These are phyloP conservation scores for Nannoperca australis DNA, from an alignment of 2,797 vertebrate species.

Conservation along the genomic window DNA sequence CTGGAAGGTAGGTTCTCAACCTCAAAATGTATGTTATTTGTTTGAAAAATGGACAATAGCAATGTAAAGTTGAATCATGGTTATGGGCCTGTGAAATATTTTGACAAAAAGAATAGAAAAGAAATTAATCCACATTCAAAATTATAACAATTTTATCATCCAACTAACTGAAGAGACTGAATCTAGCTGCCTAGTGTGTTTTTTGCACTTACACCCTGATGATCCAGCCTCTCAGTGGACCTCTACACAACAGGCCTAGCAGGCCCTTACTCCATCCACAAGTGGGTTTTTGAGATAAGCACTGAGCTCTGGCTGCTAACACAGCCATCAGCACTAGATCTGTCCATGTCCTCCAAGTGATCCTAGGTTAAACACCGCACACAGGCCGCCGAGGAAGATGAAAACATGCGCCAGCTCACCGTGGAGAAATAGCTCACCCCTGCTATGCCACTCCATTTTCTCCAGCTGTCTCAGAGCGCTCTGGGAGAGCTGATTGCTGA, in stretches of 20 bases:
- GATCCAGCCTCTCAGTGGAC: slow-evolving; percentile 10
- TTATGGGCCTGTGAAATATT: not conserved
- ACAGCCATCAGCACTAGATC: slow-evolving; percentile 59
- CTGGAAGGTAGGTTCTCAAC: not conserved
- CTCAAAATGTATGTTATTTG: not conserved
- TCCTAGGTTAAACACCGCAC: slow-evolving; percentile 65
- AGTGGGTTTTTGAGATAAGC: slow-evolving; percentile 54
- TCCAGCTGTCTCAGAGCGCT: slow-evolving; percentile 60
- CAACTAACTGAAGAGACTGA: not conserved
- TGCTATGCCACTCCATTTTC: slow-evolving; percentile 69
- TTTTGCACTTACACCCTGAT: not conserved
- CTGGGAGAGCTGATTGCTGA: slow-evolving; percentile 69
- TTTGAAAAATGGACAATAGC: not conserved
- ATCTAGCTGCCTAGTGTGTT: not conserved
- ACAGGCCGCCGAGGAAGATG: slow-evolving; percentile 55
- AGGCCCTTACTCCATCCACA: slow-evolving; percentile 26
- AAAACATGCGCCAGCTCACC: slow-evolving; percentile 66
- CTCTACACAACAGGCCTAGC: slow-evolving; percentile 9
- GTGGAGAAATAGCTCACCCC: slow-evolving; percentile 60
- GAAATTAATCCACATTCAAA: not conserved
- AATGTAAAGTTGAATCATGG: no score
- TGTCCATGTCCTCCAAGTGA: slow-evolving; percentile 54
- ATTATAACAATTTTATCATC: not conserved
- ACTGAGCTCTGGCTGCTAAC: slow-evolving; percentile 48
- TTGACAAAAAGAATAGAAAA: not conserved